phyloP scores from a whole-genome alignment of 53 echinoderm and acorn worm species.

The Echinometra lucunter region DNA sequence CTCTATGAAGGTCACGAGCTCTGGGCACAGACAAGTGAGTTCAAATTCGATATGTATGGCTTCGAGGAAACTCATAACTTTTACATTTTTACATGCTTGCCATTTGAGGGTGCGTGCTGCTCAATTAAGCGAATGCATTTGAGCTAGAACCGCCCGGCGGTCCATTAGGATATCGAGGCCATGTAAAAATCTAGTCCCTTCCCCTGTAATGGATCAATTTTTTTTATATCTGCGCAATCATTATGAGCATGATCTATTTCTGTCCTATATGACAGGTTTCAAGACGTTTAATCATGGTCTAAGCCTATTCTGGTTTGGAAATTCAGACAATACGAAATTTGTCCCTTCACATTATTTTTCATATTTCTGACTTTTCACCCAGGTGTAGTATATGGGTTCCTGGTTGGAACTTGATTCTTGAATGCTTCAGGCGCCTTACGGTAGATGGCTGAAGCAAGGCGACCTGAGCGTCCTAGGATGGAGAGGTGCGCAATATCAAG shows the following conservation, averaged over 20 bases:
- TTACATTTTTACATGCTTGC: not conserved
- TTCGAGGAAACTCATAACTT: slow-evolving; percentile 25
- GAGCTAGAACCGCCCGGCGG: not conserved
- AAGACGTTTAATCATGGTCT: not conserved
- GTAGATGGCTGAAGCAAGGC: no score
- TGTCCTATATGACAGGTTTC: not conserved
- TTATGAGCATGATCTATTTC: not conserved
- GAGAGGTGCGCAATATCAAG: no score
- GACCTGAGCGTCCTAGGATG: no score
- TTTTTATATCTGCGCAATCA: not conserved
- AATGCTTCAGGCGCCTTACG: no score
- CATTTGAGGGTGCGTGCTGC: not conserved
- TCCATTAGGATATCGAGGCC: not conserved
- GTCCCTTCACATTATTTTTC: no score
- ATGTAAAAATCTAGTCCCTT: not conserved
- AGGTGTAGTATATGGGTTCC: no score
- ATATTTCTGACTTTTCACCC: no score
- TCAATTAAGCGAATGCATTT: slow-evolving; percentile 13
- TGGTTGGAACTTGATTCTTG: no score
- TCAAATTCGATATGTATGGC: not conserved
- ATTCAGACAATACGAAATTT: not conserved
- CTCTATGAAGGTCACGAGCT: not conserved
- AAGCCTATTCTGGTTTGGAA: not conserved
- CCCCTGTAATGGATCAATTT: not conserved
- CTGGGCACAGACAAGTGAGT: not conserved